A percentile compares a stretch with the other conserved stretches of the same genome.
These are phyloP conservation scores for Pyrrhopygopsis socrates DNA, from an alignment of 2,888 invertebrate genomes.

Conservation along the genomic window DNA sequence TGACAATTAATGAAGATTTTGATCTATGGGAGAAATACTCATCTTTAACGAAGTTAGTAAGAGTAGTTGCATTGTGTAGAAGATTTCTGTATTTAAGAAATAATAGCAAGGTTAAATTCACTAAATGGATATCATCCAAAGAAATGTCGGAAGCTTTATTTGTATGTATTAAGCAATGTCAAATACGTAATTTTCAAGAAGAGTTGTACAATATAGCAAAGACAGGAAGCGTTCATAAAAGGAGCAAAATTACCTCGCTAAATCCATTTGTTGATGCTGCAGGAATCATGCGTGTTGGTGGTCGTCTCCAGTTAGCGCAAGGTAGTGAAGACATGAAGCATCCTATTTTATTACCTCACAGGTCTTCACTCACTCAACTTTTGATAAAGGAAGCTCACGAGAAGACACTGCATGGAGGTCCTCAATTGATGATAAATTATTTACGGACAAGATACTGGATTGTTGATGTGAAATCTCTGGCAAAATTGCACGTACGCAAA, in stretches of 20 bases:
- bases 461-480: not conserved
- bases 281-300: not conserved
- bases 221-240: too few species aligned
- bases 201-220: not conserved
- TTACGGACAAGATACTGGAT: conserved; percentile 21
- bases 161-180: conserved; percentile 38
- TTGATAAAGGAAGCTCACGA: not conserved
- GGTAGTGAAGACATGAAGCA: conserved; percentile 60
- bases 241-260: too few species aligned
- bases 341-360: conserved; percentile 63
- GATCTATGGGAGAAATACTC: conserved; percentile 56
- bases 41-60: not conserved
- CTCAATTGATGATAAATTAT: not conserved
- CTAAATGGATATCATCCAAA: not conserved
- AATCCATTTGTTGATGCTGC: not conserved
- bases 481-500: conserved; percentile 8
- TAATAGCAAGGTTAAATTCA: not conserved
- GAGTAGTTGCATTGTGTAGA: not conserved
- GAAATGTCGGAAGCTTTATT: conserved; percentile 34
- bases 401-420: not conserved
- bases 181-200: conserved; percentile 17
- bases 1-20: not conserved
- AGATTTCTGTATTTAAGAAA: not conserved
- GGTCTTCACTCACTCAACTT: not conserved
- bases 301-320: conserved; percentile 60